Evolutionary conservation across 2,888 invertebrate species (phyloP).

Genomic region (Micoletzkya japonica): DNA sequence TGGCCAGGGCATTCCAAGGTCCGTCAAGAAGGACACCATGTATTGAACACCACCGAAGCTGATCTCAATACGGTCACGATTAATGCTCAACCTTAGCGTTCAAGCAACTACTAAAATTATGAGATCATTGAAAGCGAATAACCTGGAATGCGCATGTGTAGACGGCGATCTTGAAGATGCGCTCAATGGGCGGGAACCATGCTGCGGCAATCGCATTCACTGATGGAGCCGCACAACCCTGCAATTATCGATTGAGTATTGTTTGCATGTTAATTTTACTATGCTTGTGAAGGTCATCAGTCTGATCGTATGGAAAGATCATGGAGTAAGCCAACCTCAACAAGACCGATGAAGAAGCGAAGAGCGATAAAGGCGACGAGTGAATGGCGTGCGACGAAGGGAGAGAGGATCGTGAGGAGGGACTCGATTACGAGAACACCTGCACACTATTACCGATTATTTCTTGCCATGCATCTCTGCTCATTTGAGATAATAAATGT

Average conservation of each 20-base stretch:
- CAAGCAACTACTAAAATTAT: no score
- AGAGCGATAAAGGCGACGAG: background rate
- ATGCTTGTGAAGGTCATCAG: background rate
- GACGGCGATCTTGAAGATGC: slow-evolving; percentile 10
- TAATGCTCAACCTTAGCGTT: no score
- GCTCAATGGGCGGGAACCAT: slow-evolving; percentile 9
- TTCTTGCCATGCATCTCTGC: background rate
- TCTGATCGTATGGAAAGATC: background rate
- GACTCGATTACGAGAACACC: slow-evolving; percentile 11
- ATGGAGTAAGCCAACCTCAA: background rate
- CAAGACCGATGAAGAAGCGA: background rate
- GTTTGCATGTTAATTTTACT: background rate
- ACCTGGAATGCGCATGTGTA: slow-evolving; percentile 23
- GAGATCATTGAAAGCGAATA: no score
- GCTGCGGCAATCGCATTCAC: slow-evolving; percentile 15
- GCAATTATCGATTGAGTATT: no score
- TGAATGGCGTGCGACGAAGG: slow-evolving; percentile 7
- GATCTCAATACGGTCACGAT: background rate
- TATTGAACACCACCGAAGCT: slow-evolving; percentile 18
- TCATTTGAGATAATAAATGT: background rate
- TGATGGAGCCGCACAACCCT: slow-evolving; percentile 11
- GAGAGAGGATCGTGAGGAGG: slow-evolving; percentile 5
- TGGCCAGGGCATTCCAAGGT: slow-evolving; percentile 11
- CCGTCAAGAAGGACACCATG: background rate
- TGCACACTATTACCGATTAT: background rate